These are phyloP conservation scores for Hemicordylus capensis DNA, from an alignment of 2,113 vertebrate species.

Conservation along the genomic window DNA sequence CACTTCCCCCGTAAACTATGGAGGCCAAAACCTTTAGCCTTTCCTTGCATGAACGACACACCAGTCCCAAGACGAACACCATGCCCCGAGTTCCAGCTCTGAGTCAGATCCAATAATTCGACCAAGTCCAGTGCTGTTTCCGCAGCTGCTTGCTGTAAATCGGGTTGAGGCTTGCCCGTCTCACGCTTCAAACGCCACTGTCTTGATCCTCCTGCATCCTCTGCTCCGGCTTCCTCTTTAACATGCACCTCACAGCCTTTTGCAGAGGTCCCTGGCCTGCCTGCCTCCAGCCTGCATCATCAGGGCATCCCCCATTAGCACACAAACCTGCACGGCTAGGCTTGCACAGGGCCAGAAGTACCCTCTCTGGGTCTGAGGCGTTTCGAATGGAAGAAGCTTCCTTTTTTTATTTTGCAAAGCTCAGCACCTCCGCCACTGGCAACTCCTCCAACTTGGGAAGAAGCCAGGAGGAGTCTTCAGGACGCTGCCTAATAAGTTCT, in stretches of 20 bases:
- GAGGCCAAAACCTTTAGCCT: too few relatives aligned
- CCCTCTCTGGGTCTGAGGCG: neutral
- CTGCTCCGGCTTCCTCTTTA: slow-evolving; percentile 59
- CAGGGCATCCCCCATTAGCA: neutral
- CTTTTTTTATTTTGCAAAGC: too few relatives aligned
- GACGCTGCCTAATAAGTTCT: neutral
- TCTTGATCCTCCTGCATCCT: neutral
- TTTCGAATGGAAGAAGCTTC: neutral
- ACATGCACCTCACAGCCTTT: slow-evolving; percentile 52
- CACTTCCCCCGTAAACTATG: too few relatives aligned
- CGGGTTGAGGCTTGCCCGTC: neutral
- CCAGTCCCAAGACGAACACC: too few relatives aligned
- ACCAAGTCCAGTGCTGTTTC: too few relatives aligned
- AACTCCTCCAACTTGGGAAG: neutral
- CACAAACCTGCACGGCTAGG: neutral
- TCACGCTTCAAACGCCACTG: neutral
- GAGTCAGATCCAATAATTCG: too few relatives aligned
- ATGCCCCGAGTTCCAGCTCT: too few relatives aligned
- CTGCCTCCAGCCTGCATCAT: neutral
- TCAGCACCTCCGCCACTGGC: neutral
- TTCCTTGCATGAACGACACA: too few relatives aligned
- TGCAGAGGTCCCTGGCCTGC: slow-evolving; percentile 45
- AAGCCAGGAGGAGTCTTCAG: neutral
- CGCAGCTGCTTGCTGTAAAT: slow-evolving; percentile 42
- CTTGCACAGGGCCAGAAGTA: too few relatives aligned